These are phyloP conservation scores for Conomelus anceps DNA, from an alignment of 2,888 invertebrate genomes.

Conservation along the genomic window DNA sequence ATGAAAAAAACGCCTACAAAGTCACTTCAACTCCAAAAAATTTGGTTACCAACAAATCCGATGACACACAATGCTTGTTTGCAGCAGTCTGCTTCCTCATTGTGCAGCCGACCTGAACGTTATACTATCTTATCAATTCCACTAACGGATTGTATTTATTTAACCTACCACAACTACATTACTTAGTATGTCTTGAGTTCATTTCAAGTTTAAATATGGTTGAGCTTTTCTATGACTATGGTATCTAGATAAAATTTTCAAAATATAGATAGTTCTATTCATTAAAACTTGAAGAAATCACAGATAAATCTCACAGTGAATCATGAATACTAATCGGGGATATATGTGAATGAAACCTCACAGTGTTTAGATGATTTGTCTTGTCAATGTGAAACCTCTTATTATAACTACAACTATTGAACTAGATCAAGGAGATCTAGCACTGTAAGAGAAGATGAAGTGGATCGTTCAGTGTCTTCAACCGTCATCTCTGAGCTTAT, in stretches of 20 bases:
- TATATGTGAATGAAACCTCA: background rate
- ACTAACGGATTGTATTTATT: background rate
- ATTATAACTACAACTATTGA: background rate
- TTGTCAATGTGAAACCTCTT: background rate
- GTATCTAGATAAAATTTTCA: background rate
- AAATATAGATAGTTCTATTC: background rate
- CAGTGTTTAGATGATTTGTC: too few relatives aligned
- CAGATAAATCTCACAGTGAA: background rate
- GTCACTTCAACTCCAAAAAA: too few relatives aligned
- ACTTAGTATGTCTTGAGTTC: too few relatives aligned
- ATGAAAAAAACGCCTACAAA: too few relatives aligned
- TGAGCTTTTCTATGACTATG: background rate
- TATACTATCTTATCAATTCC: too few relatives aligned
- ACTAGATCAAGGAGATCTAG: constrained; percentile 38
- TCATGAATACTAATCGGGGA: background rate
- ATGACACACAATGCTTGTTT: too few relatives aligned
- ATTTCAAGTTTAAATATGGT: background rate
- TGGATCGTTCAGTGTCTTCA: constrained; percentile 32
- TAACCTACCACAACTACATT: background rate
- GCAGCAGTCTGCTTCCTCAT: too few relatives aligned
- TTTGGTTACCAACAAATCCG: too few relatives aligned
- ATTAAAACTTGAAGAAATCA: background rate
- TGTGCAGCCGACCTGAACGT: too few relatives aligned
- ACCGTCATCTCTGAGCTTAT: constrained; percentile 38
- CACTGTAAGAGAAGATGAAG: background rate